Percentiles rank a stretch among this genome's conserved stretches.
phyloP scores from a whole-genome alignment of 2,797 vertebrate species.

The Glossophaga mutica region DNA sequence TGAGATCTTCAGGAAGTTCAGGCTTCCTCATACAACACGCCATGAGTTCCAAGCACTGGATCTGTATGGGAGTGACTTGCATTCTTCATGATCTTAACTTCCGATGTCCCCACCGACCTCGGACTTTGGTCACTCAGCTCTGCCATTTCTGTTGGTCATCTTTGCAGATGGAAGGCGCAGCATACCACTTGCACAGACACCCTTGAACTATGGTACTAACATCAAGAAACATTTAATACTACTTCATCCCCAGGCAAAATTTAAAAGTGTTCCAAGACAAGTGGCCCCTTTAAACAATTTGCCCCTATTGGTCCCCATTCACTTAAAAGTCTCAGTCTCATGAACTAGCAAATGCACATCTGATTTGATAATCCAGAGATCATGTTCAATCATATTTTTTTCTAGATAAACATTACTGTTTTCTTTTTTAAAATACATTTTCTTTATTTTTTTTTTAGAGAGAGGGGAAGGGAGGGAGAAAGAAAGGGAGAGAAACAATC shows the following conservation, averaged over 20 bases:
- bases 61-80: not conserved
- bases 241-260: not conserved
- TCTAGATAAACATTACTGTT: not conserved
- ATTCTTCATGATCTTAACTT: not conserved
- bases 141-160: not conserved
- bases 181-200: not conserved
- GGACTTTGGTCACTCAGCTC: not conserved
- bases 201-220: not conserved
- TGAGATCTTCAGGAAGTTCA: not conserved
- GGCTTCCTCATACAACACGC: not conserved
- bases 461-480: not conserved
- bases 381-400: not conserved
- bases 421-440: slow-evolving; percentile 26
- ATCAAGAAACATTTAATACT: not conserved
- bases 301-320: not conserved
- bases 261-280: not conserved
- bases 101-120: not conserved
- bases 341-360: not conserved
- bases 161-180: not conserved
- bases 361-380: not conserved
- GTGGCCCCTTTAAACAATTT: not conserved
- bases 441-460: not conserved
- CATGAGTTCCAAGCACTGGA: not conserved
- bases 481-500: not conserved
- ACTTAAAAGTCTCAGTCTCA: not conserved